phyloP scores from a whole-genome alignment of 2,797 vertebrate genomes.

The Melanotaenia trifasciata region DNA sequence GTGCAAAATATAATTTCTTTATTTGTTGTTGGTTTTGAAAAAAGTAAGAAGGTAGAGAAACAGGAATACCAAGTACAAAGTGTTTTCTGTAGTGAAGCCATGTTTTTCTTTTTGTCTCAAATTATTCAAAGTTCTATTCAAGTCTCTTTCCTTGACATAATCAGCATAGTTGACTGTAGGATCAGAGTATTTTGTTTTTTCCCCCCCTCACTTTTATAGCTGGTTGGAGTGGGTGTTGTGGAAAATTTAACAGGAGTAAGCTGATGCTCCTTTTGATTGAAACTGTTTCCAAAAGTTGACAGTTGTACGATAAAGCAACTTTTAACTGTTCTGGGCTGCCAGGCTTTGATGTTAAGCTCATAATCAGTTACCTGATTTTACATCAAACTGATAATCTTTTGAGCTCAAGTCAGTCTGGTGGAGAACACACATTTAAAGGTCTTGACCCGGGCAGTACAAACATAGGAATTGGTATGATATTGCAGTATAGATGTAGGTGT shows the following conservation, averaged over 20 bases:
- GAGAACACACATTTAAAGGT: background rate
- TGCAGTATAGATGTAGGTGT: conserved; percentile 17
- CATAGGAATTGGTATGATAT: conserved; percentile 19
- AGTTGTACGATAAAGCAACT: background rate
- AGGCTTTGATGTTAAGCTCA: background rate
- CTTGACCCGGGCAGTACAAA: conserved; percentile 24
- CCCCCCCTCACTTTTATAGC: background rate
- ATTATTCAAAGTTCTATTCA: conserved; percentile 12
- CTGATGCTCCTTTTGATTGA: background rate
- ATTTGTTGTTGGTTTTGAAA: conserved; percentile 38
- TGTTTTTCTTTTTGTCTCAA: conserved; percentile 24
- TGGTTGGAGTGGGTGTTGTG: background rate
- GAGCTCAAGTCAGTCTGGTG: background rate
- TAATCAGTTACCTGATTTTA: background rate
- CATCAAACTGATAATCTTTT: background rate
- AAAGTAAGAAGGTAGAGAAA: conserved; percentile 28
- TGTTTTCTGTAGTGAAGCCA: conserved; percentile 43
- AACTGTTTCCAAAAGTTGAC: background rate
- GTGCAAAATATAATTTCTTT: conserved; percentile 46
- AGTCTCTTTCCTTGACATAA: conserved; percentile 28
- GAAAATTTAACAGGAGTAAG: conserved; percentile 13
- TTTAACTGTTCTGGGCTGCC: background rate
- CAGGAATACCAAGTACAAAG: conserved; percentile 38
- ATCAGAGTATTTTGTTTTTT: conserved; percentile 7
- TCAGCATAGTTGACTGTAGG: conserved; percentile 12